Evolutionary conservation across 2,113 vertebrate genomes (phyloP), one percentile per base, ranked within the genome.

Genomic region (Pollimyrus isidori): DNA sequence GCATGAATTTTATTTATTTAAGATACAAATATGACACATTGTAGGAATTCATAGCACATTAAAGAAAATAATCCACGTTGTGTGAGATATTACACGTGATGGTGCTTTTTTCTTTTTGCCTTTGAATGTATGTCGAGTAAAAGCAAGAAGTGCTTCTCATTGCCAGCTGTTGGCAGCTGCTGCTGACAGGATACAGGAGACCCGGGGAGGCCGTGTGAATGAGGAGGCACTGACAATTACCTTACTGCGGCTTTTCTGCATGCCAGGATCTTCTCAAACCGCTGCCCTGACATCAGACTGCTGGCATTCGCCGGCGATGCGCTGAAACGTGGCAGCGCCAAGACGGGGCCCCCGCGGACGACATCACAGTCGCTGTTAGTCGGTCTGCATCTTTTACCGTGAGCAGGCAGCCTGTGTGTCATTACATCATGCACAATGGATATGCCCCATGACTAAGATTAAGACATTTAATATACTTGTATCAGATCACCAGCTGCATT

Each of bases 261-360:
- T 90, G 42, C 48, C 89, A 30, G 82, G 42, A 30, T 30, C 90
- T 86, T 91, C 89, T 90, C 90, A 26, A 49, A 90, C 48, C 87
- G 88, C 86, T 90, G 23, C 88, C 88, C 62, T 86, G 87, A 89
- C 90, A 90, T 56, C 86, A 86, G 87, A 86, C 30, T 49, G 73
- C 82, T 58, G 39, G 3, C 48, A 87, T 42, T 52, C 26, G 11
- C 6, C 21, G 46, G 23, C 17, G 23, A 53, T 58, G 52, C 23
- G 56, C 82, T 62, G 39, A 88, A 46, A 76, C 49, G 46, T 15
- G 2, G 30, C 30, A 23, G 49, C 6, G 39, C 35, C 21, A 21
- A 62, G 49, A 53, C 11, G 26, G 17, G 42, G 35, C n/a, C 56
- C 23, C 35, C 4, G 87, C 15, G 3, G 45, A 11, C 87, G 62